Conservation (phyloP, 2,888 invertebrate species). For the Acronicta alni region DNA sequence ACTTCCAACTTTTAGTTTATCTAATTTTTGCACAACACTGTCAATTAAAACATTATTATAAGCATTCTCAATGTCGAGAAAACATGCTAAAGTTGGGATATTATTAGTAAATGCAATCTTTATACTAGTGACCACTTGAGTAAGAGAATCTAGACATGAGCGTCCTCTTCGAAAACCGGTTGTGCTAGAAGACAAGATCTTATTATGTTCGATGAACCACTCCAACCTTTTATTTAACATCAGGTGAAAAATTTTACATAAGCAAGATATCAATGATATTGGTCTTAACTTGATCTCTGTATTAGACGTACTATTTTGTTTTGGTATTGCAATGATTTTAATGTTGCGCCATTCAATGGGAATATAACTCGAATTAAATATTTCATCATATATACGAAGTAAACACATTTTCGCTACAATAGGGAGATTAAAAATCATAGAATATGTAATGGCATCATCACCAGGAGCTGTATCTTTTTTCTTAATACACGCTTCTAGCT, state of each 20-base stretch:
- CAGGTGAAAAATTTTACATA: slow-evolving; percentile 2
- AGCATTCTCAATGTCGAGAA: background rate
- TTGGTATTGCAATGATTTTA: slow-evolving; percentile 7
- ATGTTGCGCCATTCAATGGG: slow-evolving; percentile 8
- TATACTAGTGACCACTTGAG: background rate
- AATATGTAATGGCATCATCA: too few species aligned
- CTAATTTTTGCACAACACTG: background rate
- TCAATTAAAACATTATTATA: slow-evolving; percentile 6
- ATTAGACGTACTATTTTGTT: background rate
- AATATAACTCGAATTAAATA: background rate
- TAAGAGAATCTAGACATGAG: slow-evolving; percentile 6
- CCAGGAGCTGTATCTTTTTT: too few species aligned
- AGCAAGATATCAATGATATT: too few species aligned
- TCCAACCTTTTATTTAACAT: slow-evolving; percentile 3
- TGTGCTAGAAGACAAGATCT: background rate
- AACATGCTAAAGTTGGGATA: too few species aligned
- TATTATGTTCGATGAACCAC: slow-evolving; percentile 8
- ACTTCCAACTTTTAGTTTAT: background rate
- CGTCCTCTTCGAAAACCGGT: slow-evolving; percentile 7
- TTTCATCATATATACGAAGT: slow-evolving; percentile 9
- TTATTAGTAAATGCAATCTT: background rate
- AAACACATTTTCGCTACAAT: too few species aligned
- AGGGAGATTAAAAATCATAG: too few species aligned
- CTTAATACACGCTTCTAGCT: too few species aligned
- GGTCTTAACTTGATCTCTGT: too few species aligned